Evolutionary conservation across 2,888 invertebrate species (phyloP), one percentile per base, ranked within the genome.

Genomic region (Teleiodes luculella): DNA sequence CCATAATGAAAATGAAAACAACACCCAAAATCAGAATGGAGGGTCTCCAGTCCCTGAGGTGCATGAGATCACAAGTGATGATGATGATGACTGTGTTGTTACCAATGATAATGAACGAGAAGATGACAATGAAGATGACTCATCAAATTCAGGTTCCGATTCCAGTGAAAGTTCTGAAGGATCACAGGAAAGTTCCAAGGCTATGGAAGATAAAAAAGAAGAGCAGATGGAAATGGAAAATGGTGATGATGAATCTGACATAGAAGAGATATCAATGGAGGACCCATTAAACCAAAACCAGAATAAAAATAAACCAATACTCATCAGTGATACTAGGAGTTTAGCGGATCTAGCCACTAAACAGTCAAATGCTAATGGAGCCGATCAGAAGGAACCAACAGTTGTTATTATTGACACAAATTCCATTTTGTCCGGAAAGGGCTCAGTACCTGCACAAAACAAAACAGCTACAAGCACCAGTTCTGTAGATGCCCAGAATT

Each of bases 381-480:
- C 83, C 61, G 90, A 90, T 60, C 92, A 93, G 74, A 93, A 95
- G 73, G 93, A 96, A 78, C 94, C 95, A 1, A 95, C 95, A 6
- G 90, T 96, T 66, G 95, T 96, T 52, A 95, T 96, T 54, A 95
- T 96, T 67, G 96, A 96, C 70, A 95, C 95, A n/a, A 95, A 95
- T 86, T 94, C 95, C 13, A 89, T 90, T 64, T 72, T 90, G 56
- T 81, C 88, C 36, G 85, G 83, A 0, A 86, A 86, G 65, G 70
- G 72, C 39, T 59, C 74, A 31, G 61, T 72, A 18, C 65, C 80
- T 41, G 52, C 64, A 28, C 67, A 66, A 55, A 67, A 61, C 55
- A 83, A 83, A 65, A 59, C 68, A 46, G 58, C 72, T 20, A 70
- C 80, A 13, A 74, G 70, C 64, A 10, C 18, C 16, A 41, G 18